Conservation (phyloP, 1,140 invertebrate genomes). For the Nilaparvata lugens region DNA sequence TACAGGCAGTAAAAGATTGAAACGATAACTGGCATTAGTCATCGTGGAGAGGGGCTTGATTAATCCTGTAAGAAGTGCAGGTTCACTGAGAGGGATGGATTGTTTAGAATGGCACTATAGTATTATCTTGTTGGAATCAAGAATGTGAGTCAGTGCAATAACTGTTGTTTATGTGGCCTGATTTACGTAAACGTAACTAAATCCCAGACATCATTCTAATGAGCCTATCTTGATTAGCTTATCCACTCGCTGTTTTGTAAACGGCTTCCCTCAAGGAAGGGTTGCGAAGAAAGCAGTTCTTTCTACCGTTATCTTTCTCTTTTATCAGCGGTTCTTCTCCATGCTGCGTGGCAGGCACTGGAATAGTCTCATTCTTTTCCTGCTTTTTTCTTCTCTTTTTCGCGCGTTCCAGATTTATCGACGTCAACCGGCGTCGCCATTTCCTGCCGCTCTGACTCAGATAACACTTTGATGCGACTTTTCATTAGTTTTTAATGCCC, state of each 20-base stretch:
- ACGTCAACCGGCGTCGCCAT: neutral
- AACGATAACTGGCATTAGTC: no score
- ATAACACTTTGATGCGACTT: conserved; percentile 4
- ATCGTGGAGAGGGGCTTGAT: no score
- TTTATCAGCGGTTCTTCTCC: neutral
- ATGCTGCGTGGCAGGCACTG: neutral
- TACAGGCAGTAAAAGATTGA: no score
- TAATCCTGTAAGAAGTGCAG: no score
- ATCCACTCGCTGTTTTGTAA: neutral
- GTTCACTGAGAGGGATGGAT: no score
- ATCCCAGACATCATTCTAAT: no score
- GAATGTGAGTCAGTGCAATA: no score
- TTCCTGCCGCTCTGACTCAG: neutral
- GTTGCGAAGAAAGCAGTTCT: neutral
- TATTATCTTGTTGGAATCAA: no score
- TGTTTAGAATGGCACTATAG: no score
- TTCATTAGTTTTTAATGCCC: conserved; percentile 5
- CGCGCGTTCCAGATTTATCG: neutral
- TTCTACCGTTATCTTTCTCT: neutral
- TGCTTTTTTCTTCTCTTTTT: no score
- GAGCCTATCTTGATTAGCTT: neutral
- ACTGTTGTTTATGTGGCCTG: no score
- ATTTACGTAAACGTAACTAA: no score
- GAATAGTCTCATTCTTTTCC: neutral
- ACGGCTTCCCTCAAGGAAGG: neutral